Conservation (phyloP, 1,140 invertebrate genomes). For the Liolophura sinensis region DNA sequence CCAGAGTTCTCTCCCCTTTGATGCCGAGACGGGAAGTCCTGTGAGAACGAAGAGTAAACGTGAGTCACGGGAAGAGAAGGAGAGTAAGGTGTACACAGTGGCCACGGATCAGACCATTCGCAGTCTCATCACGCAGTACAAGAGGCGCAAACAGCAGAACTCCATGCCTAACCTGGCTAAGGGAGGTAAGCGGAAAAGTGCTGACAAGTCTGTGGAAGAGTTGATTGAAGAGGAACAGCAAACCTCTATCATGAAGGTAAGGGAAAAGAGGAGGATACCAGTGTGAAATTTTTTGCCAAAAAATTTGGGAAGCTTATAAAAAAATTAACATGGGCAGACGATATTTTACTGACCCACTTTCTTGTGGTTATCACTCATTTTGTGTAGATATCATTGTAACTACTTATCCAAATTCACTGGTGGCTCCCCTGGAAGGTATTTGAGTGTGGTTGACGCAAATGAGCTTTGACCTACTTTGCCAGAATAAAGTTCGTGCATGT, state of each 20-base stretch:
- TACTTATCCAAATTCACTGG: not conserved
- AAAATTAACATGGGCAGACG: not conserved
- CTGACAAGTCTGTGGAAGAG: constrained; percentile 38
- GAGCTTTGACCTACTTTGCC: not conserved
- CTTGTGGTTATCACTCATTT: not conserved
- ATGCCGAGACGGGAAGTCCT: too few relatives aligned
- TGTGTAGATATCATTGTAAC: not conserved
- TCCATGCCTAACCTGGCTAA: constrained; percentile 60
- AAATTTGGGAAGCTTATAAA: too few relatives aligned
- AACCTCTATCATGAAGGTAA: constrained; percentile 77
- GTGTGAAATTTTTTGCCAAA: too few relatives aligned
- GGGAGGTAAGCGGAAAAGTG: constrained; percentile 12
- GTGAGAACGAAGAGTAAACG: constrained; percentile 37
- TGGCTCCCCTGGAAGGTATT: not conserved
- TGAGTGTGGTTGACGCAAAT: too few relatives aligned
- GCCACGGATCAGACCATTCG: constrained; percentile 62
- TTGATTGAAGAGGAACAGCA: constrained; percentile 66
- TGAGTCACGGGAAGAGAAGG: constrained; percentile 40
- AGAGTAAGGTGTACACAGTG: constrained; percentile 61
- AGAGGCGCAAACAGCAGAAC: constrained; percentile 65
- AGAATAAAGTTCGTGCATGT: not conserved
- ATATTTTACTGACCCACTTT: not conserved
- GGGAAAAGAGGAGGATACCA: not conserved
- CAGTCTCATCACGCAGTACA: constrained; percentile 67
- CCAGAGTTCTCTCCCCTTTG: not conserved